Conservation (phyloP, 1,140 invertebrate species). For the Drosophila auraria region DNA sequence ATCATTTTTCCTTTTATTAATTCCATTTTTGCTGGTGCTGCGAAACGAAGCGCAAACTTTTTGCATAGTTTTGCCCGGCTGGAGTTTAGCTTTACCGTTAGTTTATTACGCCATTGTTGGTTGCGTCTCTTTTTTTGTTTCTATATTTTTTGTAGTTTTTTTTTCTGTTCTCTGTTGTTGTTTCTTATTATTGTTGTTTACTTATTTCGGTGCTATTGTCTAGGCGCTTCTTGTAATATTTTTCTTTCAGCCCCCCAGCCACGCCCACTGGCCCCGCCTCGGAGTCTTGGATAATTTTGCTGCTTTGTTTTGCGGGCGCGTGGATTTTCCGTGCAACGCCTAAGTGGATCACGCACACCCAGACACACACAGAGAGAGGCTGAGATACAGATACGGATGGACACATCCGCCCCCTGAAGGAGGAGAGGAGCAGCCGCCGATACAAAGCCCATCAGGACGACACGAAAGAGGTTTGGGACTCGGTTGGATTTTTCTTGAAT, state of each 20-base stretch:
- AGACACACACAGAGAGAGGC: conserved; percentile 1
- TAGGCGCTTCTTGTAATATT: conserved; percentile 73
- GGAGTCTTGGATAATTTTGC: conserved; percentile 60
- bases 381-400: conserved; percentile 20
- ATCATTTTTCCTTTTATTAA: conserved; percentile 43
- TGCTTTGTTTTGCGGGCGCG: conserved; percentile 64
- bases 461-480: conserved; percentile 78
- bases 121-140: conserved; percentile 19
- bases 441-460: conserved; percentile 74
- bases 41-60: conserved; percentile 52
- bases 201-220: conserved; percentile 67
- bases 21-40: conserved; percentile 48
- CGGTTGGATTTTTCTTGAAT: conserved; percentile 50
- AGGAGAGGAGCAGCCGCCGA: conserved; percentile 21
- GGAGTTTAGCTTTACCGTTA: conserved; percentile 61
- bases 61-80: conserved; percentile 49
- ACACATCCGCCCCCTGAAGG: conserved; percentile 11
- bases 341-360: conserved; percentile 66
- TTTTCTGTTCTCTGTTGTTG: conserved; percentile 48
- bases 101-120: conserved; percentile 78
- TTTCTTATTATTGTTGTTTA: conserved; percentile 65
- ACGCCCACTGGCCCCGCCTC: conserved; percentile 20
- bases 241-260: conserved; percentile 26
- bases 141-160: conserved; percentile 18
- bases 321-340: conserved; percentile 49